These are phyloP conservation scores for Pterois miles DNA, from an alignment of 2,797 vertebrate species.

Conservation along the genomic window DNA sequence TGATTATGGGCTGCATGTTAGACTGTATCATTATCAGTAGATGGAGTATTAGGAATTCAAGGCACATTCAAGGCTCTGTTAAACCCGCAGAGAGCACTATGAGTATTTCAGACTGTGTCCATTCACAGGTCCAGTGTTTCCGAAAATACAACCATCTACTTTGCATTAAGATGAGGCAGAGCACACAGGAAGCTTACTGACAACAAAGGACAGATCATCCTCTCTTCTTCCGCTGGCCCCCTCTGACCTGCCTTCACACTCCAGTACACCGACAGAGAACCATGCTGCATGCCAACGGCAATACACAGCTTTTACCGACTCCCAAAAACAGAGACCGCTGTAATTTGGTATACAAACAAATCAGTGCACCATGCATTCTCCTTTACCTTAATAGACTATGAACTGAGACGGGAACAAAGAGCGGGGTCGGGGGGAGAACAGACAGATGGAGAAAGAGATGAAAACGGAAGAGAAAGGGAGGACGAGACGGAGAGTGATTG, in stretches of 20 bases:
- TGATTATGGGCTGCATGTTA: background rate
- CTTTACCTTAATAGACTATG: constrained; percentile 37
- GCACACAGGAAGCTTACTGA: constrained; percentile 54
- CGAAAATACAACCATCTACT: constrained; percentile 40
- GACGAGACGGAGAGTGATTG: constrained; percentile 47
- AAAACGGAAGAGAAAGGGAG: constrained; percentile 25
- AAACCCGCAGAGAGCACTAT: constrained; percentile 19
- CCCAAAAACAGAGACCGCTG: constrained; percentile 31
- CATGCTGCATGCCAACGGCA: constrained; percentile 45
- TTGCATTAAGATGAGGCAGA: constrained; percentile 55
- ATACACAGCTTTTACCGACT: constrained; percentile 50
- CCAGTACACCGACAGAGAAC: constrained; percentile 50
- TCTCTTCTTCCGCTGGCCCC: constrained; percentile 59
- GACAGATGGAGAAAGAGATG: constrained; percentile 31
- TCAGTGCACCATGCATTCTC: constrained; percentile 20
- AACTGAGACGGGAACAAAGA: constrained; percentile 11
- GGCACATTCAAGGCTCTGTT: constrained; percentile 12
- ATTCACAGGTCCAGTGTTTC: background rate
- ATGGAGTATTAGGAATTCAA: constrained; percentile 15
- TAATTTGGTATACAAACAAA: constrained; percentile 49
- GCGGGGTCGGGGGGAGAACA: constrained; percentile 6
- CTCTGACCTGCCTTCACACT: constrained; percentile 70
- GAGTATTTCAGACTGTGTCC: background rate
- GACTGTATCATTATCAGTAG: constrained; percentile 1
- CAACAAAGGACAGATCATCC: constrained; percentile 70